These are phyloP conservation scores for Varanus salvator DNA, from an alignment of 2,113 vertebrate genomes.

Conservation along the genomic window DNA sequence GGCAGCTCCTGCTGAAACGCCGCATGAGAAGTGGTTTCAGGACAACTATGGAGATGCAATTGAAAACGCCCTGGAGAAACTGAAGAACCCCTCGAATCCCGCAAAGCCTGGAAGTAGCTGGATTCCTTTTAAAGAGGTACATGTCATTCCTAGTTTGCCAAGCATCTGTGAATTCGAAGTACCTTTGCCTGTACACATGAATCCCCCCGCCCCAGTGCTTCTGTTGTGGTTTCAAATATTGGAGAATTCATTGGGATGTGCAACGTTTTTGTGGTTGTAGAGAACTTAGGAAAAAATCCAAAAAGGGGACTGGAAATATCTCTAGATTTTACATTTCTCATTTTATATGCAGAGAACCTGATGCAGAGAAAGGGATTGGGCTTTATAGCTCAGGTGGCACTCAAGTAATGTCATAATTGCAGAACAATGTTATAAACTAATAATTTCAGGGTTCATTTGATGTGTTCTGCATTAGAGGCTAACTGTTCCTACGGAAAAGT, in stretches of 20 bases:
- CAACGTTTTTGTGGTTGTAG: neutral
- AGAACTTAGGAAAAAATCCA: neutral
- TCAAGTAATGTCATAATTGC: neutral
- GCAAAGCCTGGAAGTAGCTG: conserved; percentile 97
- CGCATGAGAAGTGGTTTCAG: conserved; percentile 98
- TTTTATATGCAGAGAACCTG: neutral
- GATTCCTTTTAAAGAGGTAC: conserved; percentile 97
- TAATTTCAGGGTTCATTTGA: too few relatives aligned
- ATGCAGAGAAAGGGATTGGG: too few relatives aligned
- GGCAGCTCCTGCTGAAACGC: conserved; percentile 90
- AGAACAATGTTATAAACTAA: neutral
- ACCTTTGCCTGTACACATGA: neutral
- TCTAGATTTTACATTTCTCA: neutral
- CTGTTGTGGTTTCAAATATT: neutral
- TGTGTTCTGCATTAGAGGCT: too few relatives aligned
- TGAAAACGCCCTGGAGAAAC: conserved; percentile 88
- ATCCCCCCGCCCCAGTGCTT: neutral
- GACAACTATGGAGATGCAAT: conserved; percentile 93
- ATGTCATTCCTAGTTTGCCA: neutral
- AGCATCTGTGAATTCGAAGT: neutral
- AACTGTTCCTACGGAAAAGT: too few relatives aligned
- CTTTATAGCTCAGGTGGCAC: neutral
- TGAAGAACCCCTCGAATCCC: conserved; percentile 91
- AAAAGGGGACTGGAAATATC: neutral
- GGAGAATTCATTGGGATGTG: neutral